These are phyloP conservation scores for Calephelis virginiensis DNA, from an alignment of 1,140 invertebrate genomes.

Conservation along the genomic window DNA sequence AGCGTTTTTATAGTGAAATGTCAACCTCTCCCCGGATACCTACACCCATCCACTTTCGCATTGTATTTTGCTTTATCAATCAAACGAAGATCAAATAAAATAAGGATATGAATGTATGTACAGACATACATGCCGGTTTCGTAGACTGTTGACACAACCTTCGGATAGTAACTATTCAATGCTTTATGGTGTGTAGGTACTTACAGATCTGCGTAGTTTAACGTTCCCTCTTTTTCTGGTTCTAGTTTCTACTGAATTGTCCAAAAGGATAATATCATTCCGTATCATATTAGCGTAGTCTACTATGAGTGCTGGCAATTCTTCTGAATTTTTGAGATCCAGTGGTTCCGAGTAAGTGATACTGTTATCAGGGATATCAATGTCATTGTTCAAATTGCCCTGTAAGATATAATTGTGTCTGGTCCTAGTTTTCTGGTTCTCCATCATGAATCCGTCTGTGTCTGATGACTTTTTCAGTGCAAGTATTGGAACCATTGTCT, in stretches of 20 bases:
- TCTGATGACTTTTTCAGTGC: conserved; percentile 50
- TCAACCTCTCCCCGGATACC: too few species aligned
- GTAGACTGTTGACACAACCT: too few species aligned
- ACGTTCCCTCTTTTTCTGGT: conserved; percentile 62
- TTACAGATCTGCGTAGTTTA: conserved; percentile 52
- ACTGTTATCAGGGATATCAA: conserved; percentile 34
- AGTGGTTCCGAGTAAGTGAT: conserved; percentile 40
- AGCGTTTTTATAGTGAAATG: too few species aligned
- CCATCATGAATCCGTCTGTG: conserved; percentile 49
- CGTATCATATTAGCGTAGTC: conserved; percentile 68
- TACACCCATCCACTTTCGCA: too few species aligned
- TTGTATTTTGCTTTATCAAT: too few species aligned
- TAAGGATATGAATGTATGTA: too few species aligned
- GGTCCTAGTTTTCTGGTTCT: conserved; percentile 53
- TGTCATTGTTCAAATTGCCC: conserved; percentile 40
- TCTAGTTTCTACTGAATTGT: conserved; percentile 64
- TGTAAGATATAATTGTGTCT: conserved; percentile 57
- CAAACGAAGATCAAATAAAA: too few species aligned
- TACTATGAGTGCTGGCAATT: conserved; percentile 52
- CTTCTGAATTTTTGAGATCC: conserved; percentile 46
- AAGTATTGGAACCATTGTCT: conserved; percentile 42
- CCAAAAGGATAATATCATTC: conserved; percentile 62
- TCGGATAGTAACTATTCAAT: too few species aligned
- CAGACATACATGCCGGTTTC: too few species aligned
- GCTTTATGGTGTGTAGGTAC: conserved; percentile 23